phyloP scores from a whole-genome alignment of 2,113 vertebrate genomes.

The Dissostichus mawsoni region DNA sequence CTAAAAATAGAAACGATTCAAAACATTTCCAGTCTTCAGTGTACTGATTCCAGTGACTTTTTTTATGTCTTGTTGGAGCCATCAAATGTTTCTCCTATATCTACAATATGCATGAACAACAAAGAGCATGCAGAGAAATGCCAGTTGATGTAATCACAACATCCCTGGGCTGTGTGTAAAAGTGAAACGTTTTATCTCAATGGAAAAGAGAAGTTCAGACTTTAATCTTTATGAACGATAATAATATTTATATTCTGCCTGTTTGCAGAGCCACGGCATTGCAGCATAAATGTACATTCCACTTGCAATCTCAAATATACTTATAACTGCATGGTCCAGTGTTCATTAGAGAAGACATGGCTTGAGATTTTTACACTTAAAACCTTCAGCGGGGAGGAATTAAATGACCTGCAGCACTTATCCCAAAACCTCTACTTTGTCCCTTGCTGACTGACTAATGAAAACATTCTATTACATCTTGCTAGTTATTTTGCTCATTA shows the following conservation, averaged over 20 bases:
- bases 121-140: background rate
- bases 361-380: background rate
- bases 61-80: conserved; percentile 1
- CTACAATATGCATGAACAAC: background rate
- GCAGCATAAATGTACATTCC: background rate
- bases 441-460: conserved; percentile 8
- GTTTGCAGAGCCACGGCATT: background rate
- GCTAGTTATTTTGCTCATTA: conserved; percentile 33
- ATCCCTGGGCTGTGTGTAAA: background rate
- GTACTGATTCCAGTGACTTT: conserved; percentile 14
- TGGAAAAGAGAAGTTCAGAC: background rate
- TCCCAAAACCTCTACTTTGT: background rate
- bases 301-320: background rate
- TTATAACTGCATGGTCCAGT: background rate
- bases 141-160: background rate
- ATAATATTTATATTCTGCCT: background rate
- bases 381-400: conserved; percentile 16
- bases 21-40: conserved; percentile 17
- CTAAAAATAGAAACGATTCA: conserved; percentile 29
- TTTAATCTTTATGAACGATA: background rate
- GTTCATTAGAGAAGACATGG: conserved; percentile 25
- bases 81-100: background rate
- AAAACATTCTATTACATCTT: conserved; percentile 1
- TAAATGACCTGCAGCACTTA: conserved; percentile 27
- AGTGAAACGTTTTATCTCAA: background rate